Evolutionary conservation across 2,113 vertebrate genomes (phyloP).

Genomic region (Oostethus manadensis): DNA sequence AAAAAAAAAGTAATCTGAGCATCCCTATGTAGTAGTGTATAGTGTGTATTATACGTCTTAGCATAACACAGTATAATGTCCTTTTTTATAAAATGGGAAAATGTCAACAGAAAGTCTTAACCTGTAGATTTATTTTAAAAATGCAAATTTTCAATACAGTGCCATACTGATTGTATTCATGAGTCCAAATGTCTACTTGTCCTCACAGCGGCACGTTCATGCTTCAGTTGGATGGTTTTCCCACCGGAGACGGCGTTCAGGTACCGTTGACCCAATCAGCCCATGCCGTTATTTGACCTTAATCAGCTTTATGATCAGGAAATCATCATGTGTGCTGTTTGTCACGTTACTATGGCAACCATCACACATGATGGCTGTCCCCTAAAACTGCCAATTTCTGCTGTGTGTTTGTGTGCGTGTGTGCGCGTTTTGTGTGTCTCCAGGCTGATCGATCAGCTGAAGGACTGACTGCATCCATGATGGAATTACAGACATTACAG

Average conservation of each 20-base stretch:
- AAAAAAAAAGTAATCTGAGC: no score
- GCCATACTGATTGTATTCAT: not conserved
- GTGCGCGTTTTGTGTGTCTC: constrained; percentile 18
- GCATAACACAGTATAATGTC: no score
- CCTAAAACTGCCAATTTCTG: not conserved
- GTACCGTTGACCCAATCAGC: constrained; percentile 21
- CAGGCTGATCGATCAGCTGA: constrained; percentile 72
- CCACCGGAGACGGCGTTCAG: constrained; percentile 70
- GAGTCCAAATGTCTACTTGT: constrained; percentile 15
- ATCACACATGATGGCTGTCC: constrained; percentile 7
- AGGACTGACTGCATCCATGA: constrained; percentile 80
- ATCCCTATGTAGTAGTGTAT: no score
- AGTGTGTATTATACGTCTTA: no score
- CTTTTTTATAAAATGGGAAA: no score
- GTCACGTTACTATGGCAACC: constrained; percentile 18
- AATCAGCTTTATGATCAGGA: constrained; percentile 12
- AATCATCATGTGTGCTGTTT: not conserved
- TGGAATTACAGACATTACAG: constrained; percentile 98
- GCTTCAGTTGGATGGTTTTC: constrained; percentile 74
- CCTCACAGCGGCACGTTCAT: constrained; percentile 63
- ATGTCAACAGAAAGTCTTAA: no score
- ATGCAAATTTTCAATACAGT: not conserved
- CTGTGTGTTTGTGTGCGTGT: constrained; percentile 9
- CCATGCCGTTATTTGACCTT: constrained; percentile 33
- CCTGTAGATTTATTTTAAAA: no score